Evolutionary conservation across 2,113 vertebrate genomes (phyloP).

Genomic region (Chroicocephalus ridibundus): DNA sequence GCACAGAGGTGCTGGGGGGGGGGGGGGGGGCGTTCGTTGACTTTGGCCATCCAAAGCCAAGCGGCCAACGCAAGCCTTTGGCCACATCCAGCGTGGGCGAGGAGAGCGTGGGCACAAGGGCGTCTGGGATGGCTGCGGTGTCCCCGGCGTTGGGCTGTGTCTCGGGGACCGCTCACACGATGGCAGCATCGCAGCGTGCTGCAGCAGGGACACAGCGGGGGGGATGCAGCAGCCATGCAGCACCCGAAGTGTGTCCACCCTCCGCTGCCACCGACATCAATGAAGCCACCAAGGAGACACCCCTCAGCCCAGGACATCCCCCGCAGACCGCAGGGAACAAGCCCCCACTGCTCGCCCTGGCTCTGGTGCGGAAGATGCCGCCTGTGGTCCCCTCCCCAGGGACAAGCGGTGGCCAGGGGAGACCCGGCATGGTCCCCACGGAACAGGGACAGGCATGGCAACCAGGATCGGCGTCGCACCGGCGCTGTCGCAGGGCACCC

Average conservation of each 20-base stretch:
- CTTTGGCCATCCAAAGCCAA: neutral
- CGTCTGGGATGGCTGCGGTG: slow-evolving; percentile 72
- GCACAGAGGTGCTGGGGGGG: neutral
- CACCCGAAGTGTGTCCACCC: too few species aligned
- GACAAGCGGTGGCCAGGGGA: neutral
- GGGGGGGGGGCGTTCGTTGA: rapidly evolving
- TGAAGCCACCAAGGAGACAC: neutral
- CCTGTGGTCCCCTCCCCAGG: neutral
- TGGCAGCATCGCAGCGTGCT: slow-evolving; percentile 46
- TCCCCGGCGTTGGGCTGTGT: slow-evolving; percentile 63
- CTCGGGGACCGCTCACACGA: neutral
- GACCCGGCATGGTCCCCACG: rapidly evolving
- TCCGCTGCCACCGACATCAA: neutral
- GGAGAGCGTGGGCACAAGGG: neutral
- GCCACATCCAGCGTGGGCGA: rapidly evolving
- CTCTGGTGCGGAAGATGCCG: rapidly evolving
- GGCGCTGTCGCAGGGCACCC: neutral
- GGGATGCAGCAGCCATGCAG: neutral
- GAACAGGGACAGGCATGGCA: neutral
- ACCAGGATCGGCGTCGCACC: neutral
- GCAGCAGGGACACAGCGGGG: rapidly evolving
- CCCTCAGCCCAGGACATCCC: neutral
- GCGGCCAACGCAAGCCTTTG: rapidly evolving
- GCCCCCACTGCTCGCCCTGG: rapidly evolving
- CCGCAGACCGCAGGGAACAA: neutral